Base-by-base conservation (phyloP, 2,888 invertebrate species). In the Drepanosiphum platanoidis region DNA sequence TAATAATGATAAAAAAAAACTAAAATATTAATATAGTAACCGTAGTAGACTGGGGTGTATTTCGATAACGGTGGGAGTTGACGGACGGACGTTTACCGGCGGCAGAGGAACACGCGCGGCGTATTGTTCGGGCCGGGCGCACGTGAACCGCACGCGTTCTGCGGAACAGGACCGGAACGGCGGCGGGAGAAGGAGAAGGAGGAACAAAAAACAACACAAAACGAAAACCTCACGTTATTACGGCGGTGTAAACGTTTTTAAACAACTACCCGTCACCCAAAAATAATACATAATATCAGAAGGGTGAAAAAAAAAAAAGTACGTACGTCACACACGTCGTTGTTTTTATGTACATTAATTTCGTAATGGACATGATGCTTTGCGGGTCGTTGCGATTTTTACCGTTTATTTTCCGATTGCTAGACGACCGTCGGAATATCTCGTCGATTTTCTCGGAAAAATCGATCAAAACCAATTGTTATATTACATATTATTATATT, bases 1-100 rank as follows among this genome's bases (percentile, higher is more conserved):
- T 30, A 52, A 83, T 18, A 58, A 30, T 42, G 46, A 80, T 64
- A 66, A 78, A 78, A 61, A 64, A 30, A 79, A 39, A 42, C 30
- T 30, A 32, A 70, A 80, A 72, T 71, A 71, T 81, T 71, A 71
- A 81, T 81, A 61, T 39, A 71, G 71, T 81, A 81, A 71, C 71
- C 15, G 81, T 81, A 81, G 58, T 61, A 39, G 71, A n/a, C 34
- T 46, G 30, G 84, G 84, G 74, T 84, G 84, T 68, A 84, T 84
- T 84, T 84, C 68, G 84, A 84, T 84, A 84, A 75, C 84, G 75
- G 84, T 84, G 84, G 84, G 84, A 84, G 64, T 83, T 66, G 64
- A 18, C 64, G 66, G 64, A 18, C 64, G 66, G 46, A 64, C 83
- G 66, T 83, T 83, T 83, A 83, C 74, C 74, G 83, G 74, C 75